Base-by-base conservation (phyloP, 2,797 vertebrate species). In the Pteronotus mesoamericanus region DNA sequence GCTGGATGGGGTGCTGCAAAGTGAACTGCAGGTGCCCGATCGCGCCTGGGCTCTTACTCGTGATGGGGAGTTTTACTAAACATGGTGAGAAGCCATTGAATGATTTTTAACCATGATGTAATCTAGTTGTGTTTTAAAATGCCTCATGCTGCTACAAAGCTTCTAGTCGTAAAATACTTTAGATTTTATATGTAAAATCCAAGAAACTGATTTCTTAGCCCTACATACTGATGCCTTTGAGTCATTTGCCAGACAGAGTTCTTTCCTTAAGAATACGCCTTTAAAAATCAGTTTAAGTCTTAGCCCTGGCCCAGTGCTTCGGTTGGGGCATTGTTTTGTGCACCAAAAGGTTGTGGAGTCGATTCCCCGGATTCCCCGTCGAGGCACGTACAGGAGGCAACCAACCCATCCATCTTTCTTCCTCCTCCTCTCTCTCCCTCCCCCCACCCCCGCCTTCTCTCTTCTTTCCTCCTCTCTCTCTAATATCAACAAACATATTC, bases 51-150 rank as follows among this genome's bases (percentile, higher is more conserved):
- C 75, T 68, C 12, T 5, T 44, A 32, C 3, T 57, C 26, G 24
- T 21, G 6, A 37, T 34, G 37, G n/a, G 15, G n/a, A n/a, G 15
- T 90, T 42, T 92, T 94, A 42, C 85, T 64, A 66, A 94, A 82
- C 22, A 66, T 55, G 12, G 21, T 77, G 39, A 94, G 74, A 93
- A 68, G 15, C 61, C 24, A 1, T n/a, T 32, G 53, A 74, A 32
- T 91, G 39, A 24, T 74, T 91, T 91, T 84, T 84, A 79, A 59
- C 66, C 79, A 44, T 88, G 46, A 59, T 32, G 93, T 93, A 89
- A 89, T 68, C 39, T 59, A 89, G 0, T 95, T 86, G 48, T 84
- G n/a, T 95, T 93, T 80, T 89, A 51, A 94, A 88, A 96, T 80
- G 55, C 32, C 34, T 84, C 89, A 68, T 53, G 46, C 86, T 84